phyloP scores from a whole-genome alignment of 2,888 invertebrate species.

The Timandra comae region DNA sequence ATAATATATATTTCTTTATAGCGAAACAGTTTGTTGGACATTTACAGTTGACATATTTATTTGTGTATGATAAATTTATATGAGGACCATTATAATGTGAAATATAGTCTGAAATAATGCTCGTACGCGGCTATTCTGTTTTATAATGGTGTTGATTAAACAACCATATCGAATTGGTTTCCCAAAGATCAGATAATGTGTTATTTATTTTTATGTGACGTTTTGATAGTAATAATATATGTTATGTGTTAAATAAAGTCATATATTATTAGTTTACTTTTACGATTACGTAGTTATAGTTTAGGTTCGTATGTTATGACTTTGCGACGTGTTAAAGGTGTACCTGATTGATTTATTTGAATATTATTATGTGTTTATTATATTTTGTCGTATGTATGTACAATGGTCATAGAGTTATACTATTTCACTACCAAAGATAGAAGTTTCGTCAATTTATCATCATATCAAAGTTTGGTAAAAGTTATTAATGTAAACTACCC shows the following conservation, averaged over 20 bases:
- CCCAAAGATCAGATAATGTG: constrained; percentile 16
- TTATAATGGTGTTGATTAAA: constrained; percentile 23
- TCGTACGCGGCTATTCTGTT: too few species aligned
- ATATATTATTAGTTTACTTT: constrained; percentile 1
- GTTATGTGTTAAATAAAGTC: constrained; percentile 8
- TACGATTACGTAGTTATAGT: neutral
- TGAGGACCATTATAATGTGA: constrained; percentile 26
- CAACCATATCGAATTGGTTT: constrained; percentile 10
- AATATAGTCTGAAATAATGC: constrained; percentile 26
- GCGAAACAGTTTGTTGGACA: constrained; percentile 33
- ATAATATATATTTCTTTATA: constrained; percentile 28
- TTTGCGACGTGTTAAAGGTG: too few species aligned
- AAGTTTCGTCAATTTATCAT: too few species aligned
- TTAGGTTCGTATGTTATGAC: neutral
- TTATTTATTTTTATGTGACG: constrained; percentile 16
- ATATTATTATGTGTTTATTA: too few species aligned
- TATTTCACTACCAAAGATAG: too few species aligned
- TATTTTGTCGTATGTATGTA: too few species aligned
- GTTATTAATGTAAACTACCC: too few species aligned
- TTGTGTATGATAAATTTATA: constrained; percentile 36
- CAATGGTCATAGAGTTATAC: too few species aligned
- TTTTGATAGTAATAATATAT: constrained; percentile 11
- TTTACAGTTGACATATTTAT: constrained; percentile 41
- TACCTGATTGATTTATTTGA: too few species aligned
- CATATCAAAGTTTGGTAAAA: too few species aligned